Evolutionary conservation across 2,888 invertebrate genomes (phyloP), one percentile per base, ranked within the genome.

Genomic region (Oscheius sp.): DNA sequence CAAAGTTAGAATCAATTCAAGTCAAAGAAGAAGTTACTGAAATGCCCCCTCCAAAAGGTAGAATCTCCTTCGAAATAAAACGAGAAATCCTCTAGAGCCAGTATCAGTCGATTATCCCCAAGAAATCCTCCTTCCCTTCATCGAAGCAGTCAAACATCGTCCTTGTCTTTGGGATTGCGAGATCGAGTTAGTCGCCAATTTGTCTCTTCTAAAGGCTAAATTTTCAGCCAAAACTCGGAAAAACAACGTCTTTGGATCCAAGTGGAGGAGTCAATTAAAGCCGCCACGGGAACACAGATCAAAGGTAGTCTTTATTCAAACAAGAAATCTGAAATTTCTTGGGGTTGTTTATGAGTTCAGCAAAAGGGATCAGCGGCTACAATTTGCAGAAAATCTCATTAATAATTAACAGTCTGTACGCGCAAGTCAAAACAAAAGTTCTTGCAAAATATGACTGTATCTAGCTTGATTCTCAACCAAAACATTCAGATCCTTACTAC

Each of bases 121-220:
- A 25, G 57, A 66, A 6, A n/a, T 46, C 17, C 29, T 37, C 8
- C 12, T 57, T 5, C 33, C 55, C 1, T 34, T 66, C 2, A 66
- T 66, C 23, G 66, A 66, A 4, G 42, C 39, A 8, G 55, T 66
- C 42, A 66, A 66, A 17, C 29, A n/a, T 3, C 45, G 57, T 12
- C 66, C 66, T 3, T 55, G 27, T 2, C 27, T 66, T 6, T 57
- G 57, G 55, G 31, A 57, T 33, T n/a, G 42, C 8, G 23, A 42
- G 15, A 29, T 45, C 29, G 17, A 31, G 53, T 58, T 25, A 39
- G 39, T 17, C 1, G 5, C 23, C 25, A 8, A 10, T 55, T n/a
- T 33, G 27, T 55, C 33, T 29, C 10, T 29, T n/a, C n/a, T n/a
- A n/a, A n/a, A n/a, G n/a, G 3, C 17, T 12, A 57, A 5, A 39